A percentile compares a stretch with the other conserved stretches of the same genome.
Evolutionary conservation across 2,797 vertebrate species (phyloP).

Genomic region (Typhlichthys subterraneus): DNA sequence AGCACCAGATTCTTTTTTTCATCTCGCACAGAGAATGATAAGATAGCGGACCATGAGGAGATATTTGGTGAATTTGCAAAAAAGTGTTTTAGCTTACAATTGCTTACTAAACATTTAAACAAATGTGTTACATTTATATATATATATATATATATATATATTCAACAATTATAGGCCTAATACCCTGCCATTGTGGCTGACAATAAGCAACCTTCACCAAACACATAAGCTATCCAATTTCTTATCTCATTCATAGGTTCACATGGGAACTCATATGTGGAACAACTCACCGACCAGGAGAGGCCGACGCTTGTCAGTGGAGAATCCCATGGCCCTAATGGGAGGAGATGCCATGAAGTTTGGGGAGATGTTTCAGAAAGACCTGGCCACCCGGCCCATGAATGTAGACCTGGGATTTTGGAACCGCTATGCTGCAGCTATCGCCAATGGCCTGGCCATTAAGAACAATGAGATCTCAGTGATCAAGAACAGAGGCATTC

Average conservation of each 20-base stretch:
- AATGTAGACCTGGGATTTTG: constrained; percentile 93
- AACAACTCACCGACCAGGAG: constrained; percentile 92
- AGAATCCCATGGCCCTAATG: constrained; percentile 92
- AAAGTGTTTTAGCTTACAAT: no score
- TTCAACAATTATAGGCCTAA: no score
- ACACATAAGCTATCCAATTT: not conserved
- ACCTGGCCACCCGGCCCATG: constrained; percentile 90
- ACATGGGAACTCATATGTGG: constrained; percentile 99
- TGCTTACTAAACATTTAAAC: not conserved
- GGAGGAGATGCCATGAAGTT: constrained; percentile 90
- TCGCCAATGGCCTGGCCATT: constrained; percentile 92
- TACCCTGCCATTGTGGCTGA: no score
- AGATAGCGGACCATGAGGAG: no score
- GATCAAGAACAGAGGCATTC: constrained; percentile 92
- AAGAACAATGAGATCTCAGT: constrained; percentile 99
- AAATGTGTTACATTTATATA: no score
- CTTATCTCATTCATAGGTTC: constrained; percentile 79
- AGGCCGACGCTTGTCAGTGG: constrained; percentile 91
- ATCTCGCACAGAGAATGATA: no score
- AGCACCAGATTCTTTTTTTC: no score
- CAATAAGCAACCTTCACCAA: not conserved
- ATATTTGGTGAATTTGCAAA: no score
- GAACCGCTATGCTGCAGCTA: constrained; percentile 93
- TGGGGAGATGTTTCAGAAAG: constrained; percentile 94
- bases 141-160: no score